Evolutionary conservation across 2,113 vertebrate genomes (phyloP).

Genomic region (Romanogobio albipinnatus): DNA sequence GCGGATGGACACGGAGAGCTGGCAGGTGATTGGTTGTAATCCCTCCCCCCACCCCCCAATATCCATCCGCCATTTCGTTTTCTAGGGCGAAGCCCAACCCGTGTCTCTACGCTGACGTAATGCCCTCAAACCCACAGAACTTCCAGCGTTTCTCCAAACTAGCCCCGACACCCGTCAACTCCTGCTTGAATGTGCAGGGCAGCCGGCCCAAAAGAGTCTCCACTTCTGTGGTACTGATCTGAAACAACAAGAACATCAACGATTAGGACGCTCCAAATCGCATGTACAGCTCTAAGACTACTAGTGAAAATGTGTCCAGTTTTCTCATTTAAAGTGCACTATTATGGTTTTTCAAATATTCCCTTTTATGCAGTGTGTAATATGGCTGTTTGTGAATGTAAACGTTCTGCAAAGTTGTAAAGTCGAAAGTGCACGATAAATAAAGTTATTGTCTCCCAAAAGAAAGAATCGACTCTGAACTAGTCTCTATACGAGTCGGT

Average conservation of each 20-base stretch:
- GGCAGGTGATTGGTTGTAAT: conserved; percentile 17
- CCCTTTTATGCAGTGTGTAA: no score
- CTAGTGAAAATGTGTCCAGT: background rate
- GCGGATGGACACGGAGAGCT: background rate
- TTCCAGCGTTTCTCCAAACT: conserved; percentile 97
- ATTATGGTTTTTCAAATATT: no score
- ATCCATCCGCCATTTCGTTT: conserved; percentile 5
- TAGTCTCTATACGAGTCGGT: no score
- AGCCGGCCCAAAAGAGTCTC: conserved; percentile 89
- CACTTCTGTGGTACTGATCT: conserved; percentile 90
- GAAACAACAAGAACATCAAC: conserved; percentile 30
- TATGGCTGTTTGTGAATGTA: no score
- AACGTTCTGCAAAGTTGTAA: no score
- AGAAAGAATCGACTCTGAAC: no score
- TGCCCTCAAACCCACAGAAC: conserved; percentile 93
- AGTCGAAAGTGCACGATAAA: no score
- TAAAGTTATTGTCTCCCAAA: no score
- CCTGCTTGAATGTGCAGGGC: conserved; percentile 92
- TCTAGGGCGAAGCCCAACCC: background rate
- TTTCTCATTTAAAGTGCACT: background rate
- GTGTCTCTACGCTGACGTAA: conserved; percentile 83
- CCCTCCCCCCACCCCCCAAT: no score
- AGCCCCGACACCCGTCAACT: conserved; percentile 92
- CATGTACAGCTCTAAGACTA: no score
- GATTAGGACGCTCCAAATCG: background rate